A percentile compares a stretch with the other conserved stretches of the same genome.
Evolutionary conservation across 2,797 vertebrate genomes (phyloP).

Genomic region (Adelosebastes latens): DNA sequence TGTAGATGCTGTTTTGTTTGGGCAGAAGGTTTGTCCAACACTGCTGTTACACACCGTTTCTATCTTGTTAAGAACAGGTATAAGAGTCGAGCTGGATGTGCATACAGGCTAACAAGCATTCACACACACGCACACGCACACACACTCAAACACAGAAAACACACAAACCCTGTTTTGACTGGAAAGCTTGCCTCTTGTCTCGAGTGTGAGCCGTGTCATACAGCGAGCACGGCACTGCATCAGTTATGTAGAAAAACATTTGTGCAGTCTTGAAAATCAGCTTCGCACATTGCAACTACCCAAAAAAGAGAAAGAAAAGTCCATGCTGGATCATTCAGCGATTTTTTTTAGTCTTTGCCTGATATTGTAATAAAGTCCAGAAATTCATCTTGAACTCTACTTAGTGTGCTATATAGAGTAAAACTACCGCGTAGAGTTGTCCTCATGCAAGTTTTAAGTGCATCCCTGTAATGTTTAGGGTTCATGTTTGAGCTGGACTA

Average conservation of each 20-base stretch:
- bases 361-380: not conserved
- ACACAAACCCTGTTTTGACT: constrained; percentile 41
- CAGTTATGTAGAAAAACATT: constrained; percentile 16
- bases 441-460: constrained; percentile 17
- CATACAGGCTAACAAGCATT: not conserved
- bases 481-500: not conserved
- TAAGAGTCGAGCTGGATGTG: constrained; percentile 1
- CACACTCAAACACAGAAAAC: not conserved
- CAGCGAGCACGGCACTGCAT: not conserved
- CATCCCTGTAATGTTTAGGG: constrained; percentile 14
- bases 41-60: not conserved
- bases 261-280: constrained; percentile 9
- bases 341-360: not conserved
- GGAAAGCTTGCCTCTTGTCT: constrained; percentile 35
- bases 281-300: not conserved
- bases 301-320: not conserved
- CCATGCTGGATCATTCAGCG: constrained; percentile 9
- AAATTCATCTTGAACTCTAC: not conserved
- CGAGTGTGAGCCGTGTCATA: constrained; percentile 28
- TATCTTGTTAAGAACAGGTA: constrained; percentile 7
- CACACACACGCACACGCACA: not conserved
- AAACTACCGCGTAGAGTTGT: constrained; percentile 10
- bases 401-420: constrained; percentile 33
- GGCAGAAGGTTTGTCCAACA: constrained; percentile 17
- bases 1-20: constrained; percentile 14